A percentile compares a stretch with the other conserved stretches of the same genome.
Conservation (phyloP, 2,888 invertebrate genomes). For the Chironomus tentans region DNA sequence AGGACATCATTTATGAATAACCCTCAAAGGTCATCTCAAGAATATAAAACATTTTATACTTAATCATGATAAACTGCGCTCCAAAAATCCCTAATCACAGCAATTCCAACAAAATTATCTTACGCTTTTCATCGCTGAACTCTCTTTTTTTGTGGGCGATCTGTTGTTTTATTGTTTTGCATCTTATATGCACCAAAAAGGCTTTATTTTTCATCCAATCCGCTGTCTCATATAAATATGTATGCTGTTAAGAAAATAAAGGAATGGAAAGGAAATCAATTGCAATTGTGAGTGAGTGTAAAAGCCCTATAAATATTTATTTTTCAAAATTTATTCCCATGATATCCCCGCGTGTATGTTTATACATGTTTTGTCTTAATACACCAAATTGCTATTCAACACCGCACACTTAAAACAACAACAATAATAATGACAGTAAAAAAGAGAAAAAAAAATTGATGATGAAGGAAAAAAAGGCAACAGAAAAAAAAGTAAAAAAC, state of each 20-base stretch:
- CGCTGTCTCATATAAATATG: not conserved
- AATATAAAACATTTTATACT: no score
- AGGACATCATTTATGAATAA: no score
- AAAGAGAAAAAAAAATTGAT: not conserved
- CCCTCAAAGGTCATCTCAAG: no score
- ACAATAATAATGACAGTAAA: no score
- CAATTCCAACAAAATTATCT: not conserved
- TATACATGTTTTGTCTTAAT: no score
- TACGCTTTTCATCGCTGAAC: not conserved
- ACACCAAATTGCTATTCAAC: slow-evolving; percentile 5
- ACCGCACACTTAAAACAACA: not conserved
- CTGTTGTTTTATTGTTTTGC: not conserved
- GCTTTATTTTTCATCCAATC: not conserved
- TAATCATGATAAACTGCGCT: no score
- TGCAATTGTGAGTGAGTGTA: slow-evolving; percentile 1
- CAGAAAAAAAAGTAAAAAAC: not conserved
- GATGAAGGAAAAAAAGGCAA: not conserved
- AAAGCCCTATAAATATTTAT: not conserved
- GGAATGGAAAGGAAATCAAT: not conserved
- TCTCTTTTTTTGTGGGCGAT: slow-evolving; percentile 7
- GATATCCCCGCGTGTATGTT: not conserved
- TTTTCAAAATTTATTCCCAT: slow-evolving; percentile 9
- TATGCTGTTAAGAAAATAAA: not conserved
- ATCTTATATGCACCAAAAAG: not conserved
- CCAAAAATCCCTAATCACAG: no score